These are phyloP conservation scores for Achroia grisella DNA, from an alignment of 1,140 invertebrate genomes.

Conservation along the genomic window DNA sequence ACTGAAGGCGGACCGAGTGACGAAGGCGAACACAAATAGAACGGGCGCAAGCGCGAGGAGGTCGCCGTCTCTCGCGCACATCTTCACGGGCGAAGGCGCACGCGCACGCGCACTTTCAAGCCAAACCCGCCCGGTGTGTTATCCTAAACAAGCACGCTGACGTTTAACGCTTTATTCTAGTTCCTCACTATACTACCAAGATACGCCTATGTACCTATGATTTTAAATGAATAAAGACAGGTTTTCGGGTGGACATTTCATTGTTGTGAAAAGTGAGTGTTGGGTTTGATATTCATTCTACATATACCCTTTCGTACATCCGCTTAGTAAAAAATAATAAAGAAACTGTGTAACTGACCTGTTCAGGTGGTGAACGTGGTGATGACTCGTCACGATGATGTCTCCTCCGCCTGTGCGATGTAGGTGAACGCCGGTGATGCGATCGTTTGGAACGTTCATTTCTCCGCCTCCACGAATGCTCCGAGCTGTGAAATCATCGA, in stretches of 20 bases:
- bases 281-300: conserved; percentile 38
- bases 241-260: conserved; percentile 58
- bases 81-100: conserved; percentile 69
- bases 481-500: conserved; percentile 75
- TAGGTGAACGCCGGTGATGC: conserved; percentile 76
- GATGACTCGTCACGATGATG: conserved; percentile 75
- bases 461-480: conserved; percentile 76
- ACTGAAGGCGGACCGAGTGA: conserved; percentile 65
- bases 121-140: conserved; percentile 62
- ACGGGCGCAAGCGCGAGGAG: conserved; percentile 67
- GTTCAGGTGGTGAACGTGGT: conserved; percentile 66
- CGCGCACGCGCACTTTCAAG: conserved; percentile 58
- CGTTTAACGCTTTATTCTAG: conserved; percentile 57
- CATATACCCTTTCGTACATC: conserved; percentile 39
- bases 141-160: conserved; percentile 50
- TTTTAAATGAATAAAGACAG: conserved; percentile 21
- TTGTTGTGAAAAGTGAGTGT: conserved; percentile 37
- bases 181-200: conserved; percentile 46
- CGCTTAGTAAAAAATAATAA: conserved; percentile 32
- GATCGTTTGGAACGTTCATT: conserved; percentile 78
- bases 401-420: conserved; percentile 74
- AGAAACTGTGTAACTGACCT: conserved; percentile 57
- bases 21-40: conserved; percentile 69
- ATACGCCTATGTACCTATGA: conserved; percentile 20
- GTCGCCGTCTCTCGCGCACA: conserved; percentile 66